A percentile compares a stretch with the other conserved stretches of the same genome.
Conservation (phyloP, 2,113 vertebrate genomes). For the Erythrocebus patas region DNA sequence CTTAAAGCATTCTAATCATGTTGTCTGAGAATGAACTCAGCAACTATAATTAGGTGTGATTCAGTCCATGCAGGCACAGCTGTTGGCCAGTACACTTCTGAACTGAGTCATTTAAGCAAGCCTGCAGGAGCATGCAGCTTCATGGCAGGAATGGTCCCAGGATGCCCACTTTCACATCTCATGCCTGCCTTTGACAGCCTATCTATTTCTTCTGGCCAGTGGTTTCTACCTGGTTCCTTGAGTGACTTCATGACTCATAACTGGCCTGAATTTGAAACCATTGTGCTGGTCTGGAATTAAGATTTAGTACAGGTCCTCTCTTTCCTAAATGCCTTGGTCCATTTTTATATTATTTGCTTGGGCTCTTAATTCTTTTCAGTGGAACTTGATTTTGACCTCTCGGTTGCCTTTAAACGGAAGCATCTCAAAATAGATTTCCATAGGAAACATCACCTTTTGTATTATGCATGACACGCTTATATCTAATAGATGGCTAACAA, state of each 20-base stretch:
- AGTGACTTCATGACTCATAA: neutral
- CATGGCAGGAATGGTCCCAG: neutral
- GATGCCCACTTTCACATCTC: too few species aligned
- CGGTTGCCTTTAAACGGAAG: neutral
- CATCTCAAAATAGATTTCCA: slow-evolving; percentile 22
- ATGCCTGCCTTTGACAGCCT: neutral
- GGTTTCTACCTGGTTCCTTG: neutral
- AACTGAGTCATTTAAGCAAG: neutral
- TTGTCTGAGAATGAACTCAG: neutral
- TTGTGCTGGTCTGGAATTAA: neutral
- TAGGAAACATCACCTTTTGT: slow-evolving; percentile 18
- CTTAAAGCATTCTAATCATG: neutral
- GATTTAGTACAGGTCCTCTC: neutral
- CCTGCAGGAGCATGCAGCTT: too few species aligned
- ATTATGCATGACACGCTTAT: neutral
- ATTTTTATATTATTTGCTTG: neutral
- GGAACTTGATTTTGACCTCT: slow-evolving; percentile 36
- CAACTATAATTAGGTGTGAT: neutral
- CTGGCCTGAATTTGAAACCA: neutral
- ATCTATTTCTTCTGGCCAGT: neutral
- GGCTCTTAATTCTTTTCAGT: neutral
- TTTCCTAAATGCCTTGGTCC: neutral
- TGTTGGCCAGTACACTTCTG: neutral
- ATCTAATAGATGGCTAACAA: neutral
- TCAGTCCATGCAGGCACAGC: neutral